Evolutionary conservation across 2,888 invertebrate species (phyloP).

Genomic region (Physocephala rufipes): DNA sequence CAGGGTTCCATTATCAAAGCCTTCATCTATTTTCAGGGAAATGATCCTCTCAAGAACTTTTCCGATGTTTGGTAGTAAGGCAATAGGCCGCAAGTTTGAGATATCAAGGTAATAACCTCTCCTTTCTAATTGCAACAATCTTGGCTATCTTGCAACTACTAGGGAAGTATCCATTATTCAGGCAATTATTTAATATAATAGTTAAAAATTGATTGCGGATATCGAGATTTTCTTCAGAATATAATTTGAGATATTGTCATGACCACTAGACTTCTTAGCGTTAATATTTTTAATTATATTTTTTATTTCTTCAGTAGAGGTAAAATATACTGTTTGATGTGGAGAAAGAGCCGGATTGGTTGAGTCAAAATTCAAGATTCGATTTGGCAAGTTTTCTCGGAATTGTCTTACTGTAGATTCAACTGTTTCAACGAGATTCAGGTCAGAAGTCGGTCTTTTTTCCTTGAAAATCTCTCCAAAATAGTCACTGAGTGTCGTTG

Average conservation of each 20-base stretch:
- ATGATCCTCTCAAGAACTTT: slow-evolving; percentile 27
- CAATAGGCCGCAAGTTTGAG: slow-evolving; percentile 28
- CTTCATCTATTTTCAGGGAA: too few species aligned
- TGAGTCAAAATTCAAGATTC: too few species aligned
- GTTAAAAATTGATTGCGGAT: neutral
- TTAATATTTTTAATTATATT: slow-evolving; percentile 20
- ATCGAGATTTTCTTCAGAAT: slow-evolving; percentile 20
- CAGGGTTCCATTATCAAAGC: too few species aligned
- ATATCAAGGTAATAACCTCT: neutral
- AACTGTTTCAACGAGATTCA: too few species aligned
- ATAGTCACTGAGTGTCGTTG: too few species aligned
- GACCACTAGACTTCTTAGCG: slow-evolving; percentile 29
- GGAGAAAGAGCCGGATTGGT: too few species aligned
- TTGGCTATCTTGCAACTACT: slow-evolving; percentile 9
- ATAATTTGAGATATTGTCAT: slow-evolving; percentile 23
- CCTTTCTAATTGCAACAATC: slow-evolving; percentile 25
- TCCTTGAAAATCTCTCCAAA: too few species aligned
- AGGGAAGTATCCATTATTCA: slow-evolving; percentile 32
- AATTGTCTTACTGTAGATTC: too few species aligned
- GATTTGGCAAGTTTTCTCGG: too few species aligned
- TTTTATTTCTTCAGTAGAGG: neutral
- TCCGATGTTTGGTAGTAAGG: slow-evolving; percentile 28
- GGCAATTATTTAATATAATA: slow-evolving; percentile 21
- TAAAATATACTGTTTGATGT: neutral
- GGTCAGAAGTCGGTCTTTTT: too few species aligned